Evolutionary conservation across 1,140 invertebrate genomes (phyloP).

Genomic region (Drosophila mojavensis): DNA sequence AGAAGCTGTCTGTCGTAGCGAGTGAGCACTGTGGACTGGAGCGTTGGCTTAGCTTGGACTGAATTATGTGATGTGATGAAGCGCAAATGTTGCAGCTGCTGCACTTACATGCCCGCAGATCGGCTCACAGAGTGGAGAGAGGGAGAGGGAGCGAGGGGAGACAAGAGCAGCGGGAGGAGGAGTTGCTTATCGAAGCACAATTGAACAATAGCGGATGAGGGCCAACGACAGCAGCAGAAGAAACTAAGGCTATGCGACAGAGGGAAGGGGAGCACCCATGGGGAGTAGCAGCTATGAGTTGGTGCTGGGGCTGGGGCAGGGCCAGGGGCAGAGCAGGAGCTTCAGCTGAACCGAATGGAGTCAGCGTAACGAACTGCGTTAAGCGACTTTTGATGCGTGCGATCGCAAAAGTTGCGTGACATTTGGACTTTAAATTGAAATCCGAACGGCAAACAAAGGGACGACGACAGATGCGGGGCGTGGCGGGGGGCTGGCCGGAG

Average conservation of each 20-base stretch:
- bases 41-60: too few relatives aligned
- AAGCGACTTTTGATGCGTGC: constrained; percentile 57
- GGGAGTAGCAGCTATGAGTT: too few relatives aligned
- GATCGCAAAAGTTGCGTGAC: constrained; percentile 50
- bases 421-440: constrained; percentile 22
- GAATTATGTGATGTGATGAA: neutral
- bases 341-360: neutral
- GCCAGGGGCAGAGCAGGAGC: neutral
- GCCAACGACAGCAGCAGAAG: neutral
- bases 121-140: neutral
- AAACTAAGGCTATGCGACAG: neutral
- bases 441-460: constrained; percentile 21
- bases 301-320: neutral
- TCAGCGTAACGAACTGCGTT: neutral
- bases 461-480: neutral
- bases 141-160: neutral
- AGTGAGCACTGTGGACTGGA: neutral
- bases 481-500: neutral
- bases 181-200: too few relatives aligned
- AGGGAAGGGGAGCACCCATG: neutral
- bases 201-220: neutral
- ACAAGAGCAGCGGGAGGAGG: neutral
- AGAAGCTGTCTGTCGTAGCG: neutral
- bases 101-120: neutral
- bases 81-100: constrained; percentile 10